A percentile compares a stretch with the other conserved stretches of the same genome.
phyloP scores from a whole-genome alignment of 2,888 invertebrate genomes.

The Melanargia galathea region DNA sequence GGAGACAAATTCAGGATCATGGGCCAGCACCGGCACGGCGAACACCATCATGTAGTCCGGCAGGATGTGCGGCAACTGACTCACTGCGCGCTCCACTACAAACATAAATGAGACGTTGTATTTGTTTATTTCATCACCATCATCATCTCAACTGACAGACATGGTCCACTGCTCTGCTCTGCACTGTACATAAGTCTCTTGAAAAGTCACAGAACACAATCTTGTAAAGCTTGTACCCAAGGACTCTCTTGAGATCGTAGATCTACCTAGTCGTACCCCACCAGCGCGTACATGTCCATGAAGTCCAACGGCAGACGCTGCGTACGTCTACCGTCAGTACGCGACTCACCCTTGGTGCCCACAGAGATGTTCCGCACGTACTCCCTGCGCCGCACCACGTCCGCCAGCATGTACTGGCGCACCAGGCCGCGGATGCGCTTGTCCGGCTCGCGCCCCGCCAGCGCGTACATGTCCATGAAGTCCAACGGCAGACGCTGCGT shows the following conservation, averaged over 20 bases:
- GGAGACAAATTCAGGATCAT: slow-evolving; percentile 91
- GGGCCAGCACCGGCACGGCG: slow-evolving; percentile 97
- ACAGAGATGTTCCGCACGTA: slow-evolving; percentile 93
- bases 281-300: background rate
- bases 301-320: background rate
- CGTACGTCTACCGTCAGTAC: too few species aligned
- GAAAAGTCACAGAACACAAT: too few species aligned
- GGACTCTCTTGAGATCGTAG: too few species aligned
- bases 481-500: background rate
- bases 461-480: background rate
- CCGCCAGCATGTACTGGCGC: slow-evolving; percentile 92
- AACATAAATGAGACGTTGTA: background rate
- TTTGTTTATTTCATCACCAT: too few species aligned
- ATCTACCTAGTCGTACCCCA: too few species aligned
- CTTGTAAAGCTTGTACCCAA: too few species aligned
- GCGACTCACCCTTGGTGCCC: slow-evolving; percentile 24
- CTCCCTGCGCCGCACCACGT: slow-evolving; percentile 94
- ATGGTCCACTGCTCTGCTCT: too few species aligned
- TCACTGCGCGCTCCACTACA: slow-evolving; percentile 85
- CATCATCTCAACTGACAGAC: too few species aligned
- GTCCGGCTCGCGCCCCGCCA: background rate
- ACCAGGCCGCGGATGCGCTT: slow-evolving; percentile 80
- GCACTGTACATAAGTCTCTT: too few species aligned
- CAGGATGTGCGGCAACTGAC: slow-evolving; percentile 92
- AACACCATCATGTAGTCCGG: slow-evolving; percentile 99